Evolutionary conservation across 2,888 invertebrate genomes (phyloP).

Genomic region (Nephrotoma guestfalica): DNA sequence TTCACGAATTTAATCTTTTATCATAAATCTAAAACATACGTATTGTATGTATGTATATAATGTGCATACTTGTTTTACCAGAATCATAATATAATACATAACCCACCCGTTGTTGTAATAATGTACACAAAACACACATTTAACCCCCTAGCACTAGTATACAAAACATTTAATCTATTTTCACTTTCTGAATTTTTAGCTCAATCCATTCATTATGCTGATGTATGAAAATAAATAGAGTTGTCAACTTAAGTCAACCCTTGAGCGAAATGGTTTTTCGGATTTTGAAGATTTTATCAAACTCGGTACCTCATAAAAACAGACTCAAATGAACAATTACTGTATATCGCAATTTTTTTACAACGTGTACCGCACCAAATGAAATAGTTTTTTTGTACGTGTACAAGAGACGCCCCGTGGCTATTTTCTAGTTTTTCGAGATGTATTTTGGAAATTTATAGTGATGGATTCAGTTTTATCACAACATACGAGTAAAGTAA

Average conservation of each 20-base stretch:
- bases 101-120: not conserved
- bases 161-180: not conserved
- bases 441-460: not conserved
- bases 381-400: not conserved
- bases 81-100: not conserved
- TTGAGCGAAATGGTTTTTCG: not conserved
- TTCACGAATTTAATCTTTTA: not conserved
- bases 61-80: not conserved
- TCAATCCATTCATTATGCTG: not conserved
- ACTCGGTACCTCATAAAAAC: not conserved
- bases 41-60: no score
- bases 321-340: not conserved
- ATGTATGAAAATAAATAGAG: not conserved
- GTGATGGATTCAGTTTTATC: not conserved
- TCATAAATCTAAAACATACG: not conserved
- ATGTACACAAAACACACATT: not conserved
- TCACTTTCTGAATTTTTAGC: not conserved
- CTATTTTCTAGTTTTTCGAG: not conserved
- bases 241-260: not conserved
- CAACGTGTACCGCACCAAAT: not conserved
- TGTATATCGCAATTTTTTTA: not conserved
- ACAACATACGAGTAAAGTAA: not conserved
- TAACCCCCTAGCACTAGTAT: not conserved
- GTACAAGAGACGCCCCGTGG: not conserved
- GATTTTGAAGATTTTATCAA: not conserved